Percentiles rank a stretch among this genome's conserved stretches.
Conservation (phyloP, 2,113 vertebrate species). For the Pygoscelis antarcticus region DNA sequence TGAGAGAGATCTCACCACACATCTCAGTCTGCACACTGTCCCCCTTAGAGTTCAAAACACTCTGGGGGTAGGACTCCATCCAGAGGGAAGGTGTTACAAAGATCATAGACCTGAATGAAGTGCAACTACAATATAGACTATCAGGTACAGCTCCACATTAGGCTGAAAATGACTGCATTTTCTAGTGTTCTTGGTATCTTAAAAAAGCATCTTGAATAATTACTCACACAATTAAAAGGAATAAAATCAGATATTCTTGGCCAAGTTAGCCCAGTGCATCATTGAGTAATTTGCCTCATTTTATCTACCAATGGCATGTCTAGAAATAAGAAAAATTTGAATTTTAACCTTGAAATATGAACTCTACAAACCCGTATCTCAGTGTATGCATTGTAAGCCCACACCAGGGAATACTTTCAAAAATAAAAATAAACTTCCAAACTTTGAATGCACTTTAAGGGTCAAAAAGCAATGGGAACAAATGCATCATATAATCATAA, state of each 20-base stretch:
- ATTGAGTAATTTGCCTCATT: not conserved
- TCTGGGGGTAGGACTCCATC: not conserved
- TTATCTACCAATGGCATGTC: not conserved
- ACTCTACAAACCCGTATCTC: not conserved
- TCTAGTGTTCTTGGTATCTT: not conserved
- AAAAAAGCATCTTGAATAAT: not conserved
- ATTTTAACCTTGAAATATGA: slow-evolving; percentile 31
- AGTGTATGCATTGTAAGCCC: not conserved
- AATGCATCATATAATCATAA: not conserved
- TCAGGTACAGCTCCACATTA: not conserved
- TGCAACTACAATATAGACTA: not conserved
- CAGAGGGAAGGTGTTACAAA: not conserved
- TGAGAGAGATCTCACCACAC: not conserved
- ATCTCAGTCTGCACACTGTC: not conserved
- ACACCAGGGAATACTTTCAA: not conserved
- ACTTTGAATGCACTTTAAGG: not conserved
- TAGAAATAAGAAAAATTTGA: not conserved
- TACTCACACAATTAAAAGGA: not conserved
- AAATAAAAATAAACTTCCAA: slow-evolving; percentile 40
- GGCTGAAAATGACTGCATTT: not conserved
- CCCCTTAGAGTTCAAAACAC: not conserved
- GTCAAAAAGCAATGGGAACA: slow-evolving; percentile 33
- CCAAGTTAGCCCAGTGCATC: not conserved
- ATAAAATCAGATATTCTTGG: not conserved
- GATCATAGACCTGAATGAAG: not conserved